Base-by-base conservation (phyloP, 2,113 vertebrate genomes). In the Lagopus leucura region DNA sequence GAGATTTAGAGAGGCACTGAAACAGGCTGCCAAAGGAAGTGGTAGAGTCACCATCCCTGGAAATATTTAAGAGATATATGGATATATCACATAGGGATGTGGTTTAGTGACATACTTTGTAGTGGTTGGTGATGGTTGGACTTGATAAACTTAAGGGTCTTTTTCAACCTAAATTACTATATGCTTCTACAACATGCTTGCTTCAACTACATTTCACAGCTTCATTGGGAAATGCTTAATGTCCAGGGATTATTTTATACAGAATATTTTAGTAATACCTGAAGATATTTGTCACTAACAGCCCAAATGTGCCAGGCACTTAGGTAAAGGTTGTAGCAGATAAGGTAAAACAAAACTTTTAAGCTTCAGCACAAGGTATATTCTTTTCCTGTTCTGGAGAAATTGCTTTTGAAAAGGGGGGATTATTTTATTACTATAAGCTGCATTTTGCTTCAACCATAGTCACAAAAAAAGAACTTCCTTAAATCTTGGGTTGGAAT, bases 241-340 rank as follows among this genome's bases (percentile, higher is more conserved):
- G 18, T 10, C 24, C 30, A 42, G 4, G 2, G 1, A 50, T 54
- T 54, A 63, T 55, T 89, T 78, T 50, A n/a, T 14, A 19, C 30
- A 0, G 0, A 42, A 36, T 50, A 10, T 20, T 86, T 45, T 20
- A 12, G 20, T 14, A 63, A 11, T 40, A 81, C 9, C 17, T 63
- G 60, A 66, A 54, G 21, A 65, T 32, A 63, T 12, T 42, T 65
- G 43, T 70, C 58, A 61, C 21, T 43, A 47, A 52, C 24, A 89
- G 19, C 22, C 47, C 4, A 76, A 8, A 12, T 60, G 4, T 36
- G 14, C 10, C 66, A 36, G 40, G 61, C 17, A 18, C 3, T 60
- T 43, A 73, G 4, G 7, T 71, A 61, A 87, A 74, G 4, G 25
- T 2, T 36, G 3, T 10, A 52, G 8, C 64, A 67, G 47, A 22